These are phyloP conservation scores for Sphaeridia pumilis DNA, from an alignment of 2,888 invertebrate species.

Conservation along the genomic window DNA sequence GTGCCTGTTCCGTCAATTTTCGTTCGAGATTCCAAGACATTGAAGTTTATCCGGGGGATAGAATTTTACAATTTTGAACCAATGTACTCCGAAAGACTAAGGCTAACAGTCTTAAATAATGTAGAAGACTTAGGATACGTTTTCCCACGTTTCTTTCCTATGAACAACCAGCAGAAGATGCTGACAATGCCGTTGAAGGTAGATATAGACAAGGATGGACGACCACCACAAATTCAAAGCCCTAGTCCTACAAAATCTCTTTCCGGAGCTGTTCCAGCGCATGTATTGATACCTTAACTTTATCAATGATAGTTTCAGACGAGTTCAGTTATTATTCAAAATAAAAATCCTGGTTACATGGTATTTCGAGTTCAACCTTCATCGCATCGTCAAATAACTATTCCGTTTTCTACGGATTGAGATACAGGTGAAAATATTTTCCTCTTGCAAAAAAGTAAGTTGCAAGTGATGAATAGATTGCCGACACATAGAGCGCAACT, in stretches of 20 bases:
- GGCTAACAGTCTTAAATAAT: slow-evolving; percentile 67
- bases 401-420: too few relatives aligned
- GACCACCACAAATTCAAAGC: slow-evolving; percentile 9
- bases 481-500: not conserved
- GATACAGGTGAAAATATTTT: not conserved
- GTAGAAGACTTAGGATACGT: slow-evolving; percentile 60
- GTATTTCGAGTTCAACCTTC: too few relatives aligned
- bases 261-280: too few relatives aligned
- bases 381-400: too few relatives aligned
- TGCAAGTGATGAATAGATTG: not conserved
- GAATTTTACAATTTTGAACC: slow-evolving; percentile 56
- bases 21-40: slow-evolving; percentile 47
- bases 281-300: too few relatives aligned
- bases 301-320: too few relatives aligned
- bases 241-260: slow-evolving; percentile 11
- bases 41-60: slow-evolving; percentile 57
- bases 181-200: not conserved
- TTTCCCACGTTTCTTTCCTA: slow-evolving; percentile 60
- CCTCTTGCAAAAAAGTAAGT: not conserved
- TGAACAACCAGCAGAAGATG: not conserved
- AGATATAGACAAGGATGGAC: not conserved
- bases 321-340: too few relatives aligned
- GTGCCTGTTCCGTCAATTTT: slow-evolving; percentile 76
- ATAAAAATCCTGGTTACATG: too few relatives aligned
- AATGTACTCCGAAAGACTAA: slow-evolving; percentile 65